Conservation (phyloP, 2,888 invertebrate species). For the Apoda limacodes region DNA sequence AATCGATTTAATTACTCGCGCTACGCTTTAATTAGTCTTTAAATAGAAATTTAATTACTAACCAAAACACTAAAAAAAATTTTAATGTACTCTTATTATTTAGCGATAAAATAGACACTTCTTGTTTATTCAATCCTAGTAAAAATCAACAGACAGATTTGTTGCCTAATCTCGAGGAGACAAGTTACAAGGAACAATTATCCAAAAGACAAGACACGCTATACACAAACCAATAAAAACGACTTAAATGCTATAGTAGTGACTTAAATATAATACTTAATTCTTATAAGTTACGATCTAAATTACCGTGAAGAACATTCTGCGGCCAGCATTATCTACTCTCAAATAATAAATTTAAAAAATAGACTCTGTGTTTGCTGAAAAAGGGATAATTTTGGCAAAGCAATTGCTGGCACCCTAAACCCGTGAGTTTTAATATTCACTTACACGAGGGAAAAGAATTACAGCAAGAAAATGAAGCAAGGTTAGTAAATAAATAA, state of each 20-base stretch:
- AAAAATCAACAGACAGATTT: conserved; percentile 65
- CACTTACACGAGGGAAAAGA: conserved; percentile 62
- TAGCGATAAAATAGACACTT: conserved; percentile 63
- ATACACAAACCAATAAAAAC: conserved; percentile 18
- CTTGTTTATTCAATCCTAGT: conserved; percentile 54
- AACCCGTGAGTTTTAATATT: conserved; percentile 58
- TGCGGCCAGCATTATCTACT: conserved; percentile 27
- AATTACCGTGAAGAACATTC: conserved; percentile 21
- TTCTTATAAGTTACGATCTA: no score
- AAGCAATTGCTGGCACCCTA: conserved; percentile 28
- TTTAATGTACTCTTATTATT: no score
- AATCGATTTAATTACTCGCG: no score
- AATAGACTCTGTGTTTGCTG: conserved; percentile 9
- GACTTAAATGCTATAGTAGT: conserved; percentile 17
- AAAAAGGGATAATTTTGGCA: conserved; percentile 8
- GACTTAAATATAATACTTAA: no score
- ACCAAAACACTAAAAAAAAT: no score
- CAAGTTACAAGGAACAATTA: conserved; percentile 66
- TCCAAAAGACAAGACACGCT: conserved; percentile 46
- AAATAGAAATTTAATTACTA: no score
- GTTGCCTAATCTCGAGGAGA: conserved; percentile 61
- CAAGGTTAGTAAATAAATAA: conserved; percentile 62
- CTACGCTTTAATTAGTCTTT: no score
- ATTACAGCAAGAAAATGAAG: conserved; percentile 64
- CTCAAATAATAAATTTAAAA: conserved; percentile 7